These are phyloP conservation scores for Corapipo altera DNA, from an alignment of 2,113 vertebrate genomes.

Conservation along the genomic window DNA sequence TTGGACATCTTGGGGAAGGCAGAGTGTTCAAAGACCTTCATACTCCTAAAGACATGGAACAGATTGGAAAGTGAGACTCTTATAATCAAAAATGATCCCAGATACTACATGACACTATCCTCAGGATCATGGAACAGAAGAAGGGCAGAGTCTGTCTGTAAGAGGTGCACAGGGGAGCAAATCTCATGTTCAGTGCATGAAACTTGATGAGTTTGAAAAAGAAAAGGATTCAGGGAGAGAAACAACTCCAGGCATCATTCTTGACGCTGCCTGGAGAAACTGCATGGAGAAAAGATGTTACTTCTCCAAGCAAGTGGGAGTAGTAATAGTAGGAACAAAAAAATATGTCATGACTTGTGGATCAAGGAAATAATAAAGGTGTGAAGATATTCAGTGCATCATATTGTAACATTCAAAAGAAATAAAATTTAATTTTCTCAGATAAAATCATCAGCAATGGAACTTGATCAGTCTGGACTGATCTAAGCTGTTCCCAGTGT, in stretches of 20 bases:
- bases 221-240: neutral
- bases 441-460: neutral
- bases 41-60: neutral
- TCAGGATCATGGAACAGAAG: neutral
- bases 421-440: neutral
- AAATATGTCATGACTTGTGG: neutral
- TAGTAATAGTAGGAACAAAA: neutral
- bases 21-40: neutral
- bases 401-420: neutral
- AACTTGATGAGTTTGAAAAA: neutral
- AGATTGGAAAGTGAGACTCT: neutral
- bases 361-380: neutral
- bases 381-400: neutral
- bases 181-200: neutral
- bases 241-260: neutral
- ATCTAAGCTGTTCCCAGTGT: neutral
- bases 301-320: neutral
- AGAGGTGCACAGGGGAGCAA: neutral
- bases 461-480: neutral
- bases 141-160: neutral
- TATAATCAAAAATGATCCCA: neutral
- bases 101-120: neutral
- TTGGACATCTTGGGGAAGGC: neutral
- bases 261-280: neutral
- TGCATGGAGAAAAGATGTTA: neutral